phyloP scores from a whole-genome alignment of 2,113 vertebrate genomes.

The Syrmaticus mikado region DNA sequence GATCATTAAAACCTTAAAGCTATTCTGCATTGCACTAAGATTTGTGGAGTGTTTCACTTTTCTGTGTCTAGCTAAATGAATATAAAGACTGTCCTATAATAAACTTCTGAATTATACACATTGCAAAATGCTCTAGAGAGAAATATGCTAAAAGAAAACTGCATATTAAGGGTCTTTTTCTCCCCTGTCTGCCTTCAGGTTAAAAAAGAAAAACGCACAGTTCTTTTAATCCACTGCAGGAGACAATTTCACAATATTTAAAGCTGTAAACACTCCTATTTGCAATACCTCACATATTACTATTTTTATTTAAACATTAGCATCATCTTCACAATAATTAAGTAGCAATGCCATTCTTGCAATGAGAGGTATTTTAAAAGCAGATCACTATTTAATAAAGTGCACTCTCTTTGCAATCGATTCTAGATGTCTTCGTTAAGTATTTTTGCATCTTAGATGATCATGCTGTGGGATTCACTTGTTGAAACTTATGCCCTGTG shows the following conservation, averaged over 20 bases:
- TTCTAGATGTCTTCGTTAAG: constrained; percentile 14
- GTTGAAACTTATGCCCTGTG: constrained; percentile 43
- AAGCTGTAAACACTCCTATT: neutral
- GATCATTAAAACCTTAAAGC: constrained; percentile 66
- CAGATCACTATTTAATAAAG: constrained; percentile 44
- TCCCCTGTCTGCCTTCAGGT: constrained; percentile 10
- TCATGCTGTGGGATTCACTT: constrained; percentile 55
- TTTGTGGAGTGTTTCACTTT: constrained; percentile 46
- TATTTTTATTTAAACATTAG: constrained; percentile 36
- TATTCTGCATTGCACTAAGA: constrained; percentile 72
- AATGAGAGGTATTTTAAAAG: constrained; percentile 44
- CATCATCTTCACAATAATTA: constrained; percentile 31
- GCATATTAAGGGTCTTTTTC: constrained; percentile 34
- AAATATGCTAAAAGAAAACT: constrained; percentile 51
- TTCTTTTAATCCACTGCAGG: constrained; percentile 1
- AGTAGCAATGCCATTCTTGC: constrained; percentile 9
- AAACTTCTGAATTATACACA: constrained; percentile 52
- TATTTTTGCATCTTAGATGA: constrained; percentile 26
- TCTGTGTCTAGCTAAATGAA: constrained; percentile 58
- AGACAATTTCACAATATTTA: neutral
- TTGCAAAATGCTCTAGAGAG: constrained; percentile 32
- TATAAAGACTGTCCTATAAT: constrained; percentile 50
- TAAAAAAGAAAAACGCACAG: constrained; percentile 40
- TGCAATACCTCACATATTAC: neutral
- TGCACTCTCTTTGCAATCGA: neutral